These are phyloP conservation scores for Gymnopithys bicolor DNA, from an alignment of 2,797 vertebrate genomes.

Conservation along the genomic window DNA sequence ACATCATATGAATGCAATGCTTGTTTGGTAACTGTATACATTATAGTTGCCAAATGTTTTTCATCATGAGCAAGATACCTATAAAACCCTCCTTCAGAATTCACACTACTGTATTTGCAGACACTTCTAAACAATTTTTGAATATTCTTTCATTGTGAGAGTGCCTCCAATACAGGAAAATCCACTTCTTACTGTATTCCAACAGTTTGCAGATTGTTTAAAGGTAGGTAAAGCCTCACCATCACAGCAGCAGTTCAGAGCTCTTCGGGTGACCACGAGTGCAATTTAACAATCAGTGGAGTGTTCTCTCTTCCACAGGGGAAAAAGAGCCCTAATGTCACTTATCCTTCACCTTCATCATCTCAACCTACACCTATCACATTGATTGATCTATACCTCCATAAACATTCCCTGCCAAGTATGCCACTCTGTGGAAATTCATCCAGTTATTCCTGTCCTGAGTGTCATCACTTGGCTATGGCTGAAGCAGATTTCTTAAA, in stretches of 20 bases:
- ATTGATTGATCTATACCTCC: background rate
- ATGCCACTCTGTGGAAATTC: background rate
- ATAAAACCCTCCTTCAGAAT: background rate
- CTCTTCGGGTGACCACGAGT: background rate
- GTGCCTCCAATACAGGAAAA: background rate
- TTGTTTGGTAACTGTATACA: background rate
- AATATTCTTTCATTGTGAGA: background rate
- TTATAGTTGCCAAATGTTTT: background rate
- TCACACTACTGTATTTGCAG: background rate
- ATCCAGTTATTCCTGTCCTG: background rate
- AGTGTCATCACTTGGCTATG: background rate
- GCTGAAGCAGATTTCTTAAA: background rate
- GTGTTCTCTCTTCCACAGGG: background rate
- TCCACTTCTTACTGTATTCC: background rate
- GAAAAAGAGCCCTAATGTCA: background rate
- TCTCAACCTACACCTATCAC: background rate
- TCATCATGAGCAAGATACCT: background rate
- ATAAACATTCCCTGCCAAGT: background rate
- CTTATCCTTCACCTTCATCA: background rate
- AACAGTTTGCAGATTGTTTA: background rate
- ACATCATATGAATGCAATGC: background rate
- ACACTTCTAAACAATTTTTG: background rate
- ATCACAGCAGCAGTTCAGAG: background rate
- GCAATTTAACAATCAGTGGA: background rate
- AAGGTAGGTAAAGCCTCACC: background rate